These are phyloP conservation scores for Psephotus haematonotus DNA, from an alignment of 2,113 vertebrate genomes.

Conservation along the genomic window DNA sequence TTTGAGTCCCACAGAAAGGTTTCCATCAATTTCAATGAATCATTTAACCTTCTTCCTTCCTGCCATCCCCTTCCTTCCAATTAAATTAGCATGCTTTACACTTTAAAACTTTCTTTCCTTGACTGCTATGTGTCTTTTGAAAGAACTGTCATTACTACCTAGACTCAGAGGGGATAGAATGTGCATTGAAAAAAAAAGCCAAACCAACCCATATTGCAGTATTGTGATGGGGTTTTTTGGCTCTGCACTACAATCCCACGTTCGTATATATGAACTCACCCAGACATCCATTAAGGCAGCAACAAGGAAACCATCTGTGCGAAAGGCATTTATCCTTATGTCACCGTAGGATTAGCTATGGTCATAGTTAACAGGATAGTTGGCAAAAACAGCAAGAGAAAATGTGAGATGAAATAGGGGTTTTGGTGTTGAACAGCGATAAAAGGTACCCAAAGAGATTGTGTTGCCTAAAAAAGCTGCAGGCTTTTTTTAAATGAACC, in stretches of 20 bases:
- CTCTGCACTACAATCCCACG: neutral
- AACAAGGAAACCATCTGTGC: neutral
- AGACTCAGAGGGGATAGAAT: neutral
- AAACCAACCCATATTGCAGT: neutral
- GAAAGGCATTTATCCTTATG: neutral
- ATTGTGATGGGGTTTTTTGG: neutral
- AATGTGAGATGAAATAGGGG: neutral
- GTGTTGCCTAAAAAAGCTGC: neutral
- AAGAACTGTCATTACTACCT: neutral
- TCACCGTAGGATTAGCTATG: neutral
- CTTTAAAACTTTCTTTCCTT: neutral
- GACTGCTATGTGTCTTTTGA: neutral
- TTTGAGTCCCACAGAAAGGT: neutral
- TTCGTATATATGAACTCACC: neutral
- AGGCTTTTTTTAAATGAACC: neutral
- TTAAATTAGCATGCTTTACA: neutral
- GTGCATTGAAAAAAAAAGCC: neutral
- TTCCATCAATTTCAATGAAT: neutral
- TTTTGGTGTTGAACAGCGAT: neutral
- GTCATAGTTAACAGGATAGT: neutral
- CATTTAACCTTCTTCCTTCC: constrained; percentile 1
- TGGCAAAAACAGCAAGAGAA: constrained; percentile 7
- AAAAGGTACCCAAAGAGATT: neutral
- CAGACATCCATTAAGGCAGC: neutral
- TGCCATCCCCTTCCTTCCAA: neutral